phyloP scores from a whole-genome alignment of 2,113 vertebrate species.

The Psilopogon haemacephalus region DNA sequence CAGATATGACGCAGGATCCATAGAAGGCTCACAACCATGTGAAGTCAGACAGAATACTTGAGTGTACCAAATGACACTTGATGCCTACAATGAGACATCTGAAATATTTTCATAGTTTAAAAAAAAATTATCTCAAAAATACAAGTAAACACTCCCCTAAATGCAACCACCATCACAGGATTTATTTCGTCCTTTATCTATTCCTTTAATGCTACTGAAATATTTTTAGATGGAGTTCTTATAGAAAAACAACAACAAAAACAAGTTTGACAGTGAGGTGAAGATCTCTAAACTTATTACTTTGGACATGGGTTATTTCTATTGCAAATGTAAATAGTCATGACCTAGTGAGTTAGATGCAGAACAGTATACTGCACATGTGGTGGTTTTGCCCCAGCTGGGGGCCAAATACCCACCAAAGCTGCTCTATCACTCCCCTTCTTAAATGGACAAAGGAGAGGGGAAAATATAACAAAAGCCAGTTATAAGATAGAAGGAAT shows the following conservation, averaged over 20 bases:
- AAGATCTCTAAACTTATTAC: not conserved
- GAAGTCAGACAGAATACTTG: not conserved
- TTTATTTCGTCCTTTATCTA: not conserved
- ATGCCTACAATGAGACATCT: not conserved
- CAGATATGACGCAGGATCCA: not conserved
- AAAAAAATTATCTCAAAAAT: not conserved
- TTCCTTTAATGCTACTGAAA: rapidly evolving
- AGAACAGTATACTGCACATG: not conserved
- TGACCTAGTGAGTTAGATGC: not conserved
- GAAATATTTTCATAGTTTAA: not conserved
- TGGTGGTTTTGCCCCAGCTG: too few relatives aligned
- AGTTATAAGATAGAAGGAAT: too few relatives aligned
- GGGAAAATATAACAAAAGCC: too few relatives aligned
- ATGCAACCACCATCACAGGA: not conserved
- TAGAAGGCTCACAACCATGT: not conserved
- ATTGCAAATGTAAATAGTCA: not conserved
- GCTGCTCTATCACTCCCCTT: too few relatives aligned
- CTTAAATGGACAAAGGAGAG: too few relatives aligned
- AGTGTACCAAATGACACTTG: not conserved
- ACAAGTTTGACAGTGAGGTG: not conserved
- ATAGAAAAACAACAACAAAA: not conserved
- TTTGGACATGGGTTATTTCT: not conserved
- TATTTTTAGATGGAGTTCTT: not conserved
- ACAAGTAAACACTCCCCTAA: not conserved
- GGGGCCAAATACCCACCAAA: too few relatives aligned